These are phyloP conservation scores for Hydrozoanthus gracilis DNA, from an alignment of 92 coral and sea anemone genomes.

Conservation along the genomic window DNA sequence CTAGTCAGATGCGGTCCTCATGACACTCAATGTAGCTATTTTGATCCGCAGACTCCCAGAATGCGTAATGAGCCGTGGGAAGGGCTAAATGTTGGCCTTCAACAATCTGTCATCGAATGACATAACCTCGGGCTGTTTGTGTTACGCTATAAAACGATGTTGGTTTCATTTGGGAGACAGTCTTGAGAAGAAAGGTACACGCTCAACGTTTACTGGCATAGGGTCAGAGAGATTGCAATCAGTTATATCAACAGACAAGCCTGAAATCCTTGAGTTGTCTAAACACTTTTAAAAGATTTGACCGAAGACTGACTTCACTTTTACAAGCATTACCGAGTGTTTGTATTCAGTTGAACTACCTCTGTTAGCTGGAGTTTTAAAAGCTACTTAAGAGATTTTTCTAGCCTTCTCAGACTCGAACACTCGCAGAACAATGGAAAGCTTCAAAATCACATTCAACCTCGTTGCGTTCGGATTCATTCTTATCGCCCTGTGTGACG, in stretches of 20 bases:
- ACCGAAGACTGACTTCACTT: background rate
- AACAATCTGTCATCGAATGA: slow-evolving; percentile 33
- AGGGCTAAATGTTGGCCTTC: slow-evolving; percentile 18
- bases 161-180: background rate
- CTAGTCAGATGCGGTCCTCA: background rate
- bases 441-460: background rate
- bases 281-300: slow-evolving; percentile 1
- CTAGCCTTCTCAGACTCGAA: background rate
- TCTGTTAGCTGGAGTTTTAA: background rate
- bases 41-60: slow-evolving; percentile 7
- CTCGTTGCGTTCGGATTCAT: background rate
- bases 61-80: slow-evolving; percentile 39
- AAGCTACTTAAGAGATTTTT: background rate
- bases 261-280: slow-evolving; percentile 2
- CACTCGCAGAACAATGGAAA: slow-evolving; percentile 3
- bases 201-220: slow-evolving; percentile 11
- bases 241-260: background rate
- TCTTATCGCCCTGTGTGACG: slow-evolving; percentile 16
- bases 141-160: slow-evolving; percentile 26
- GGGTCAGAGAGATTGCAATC: slow-evolving; percentile 17
- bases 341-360: background rate
- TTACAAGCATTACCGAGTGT: background rate
- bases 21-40: slow-evolving; percentile 12
- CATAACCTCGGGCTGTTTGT: slow-evolving; percentile 25
- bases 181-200: background rate